Percentiles rank a stretch among this genome's conserved stretches.
These are phyloP conservation scores for Monodelphis domestica DNA, from an alignment of 2,797 vertebrate species.

Conservation along the genomic window DNA sequence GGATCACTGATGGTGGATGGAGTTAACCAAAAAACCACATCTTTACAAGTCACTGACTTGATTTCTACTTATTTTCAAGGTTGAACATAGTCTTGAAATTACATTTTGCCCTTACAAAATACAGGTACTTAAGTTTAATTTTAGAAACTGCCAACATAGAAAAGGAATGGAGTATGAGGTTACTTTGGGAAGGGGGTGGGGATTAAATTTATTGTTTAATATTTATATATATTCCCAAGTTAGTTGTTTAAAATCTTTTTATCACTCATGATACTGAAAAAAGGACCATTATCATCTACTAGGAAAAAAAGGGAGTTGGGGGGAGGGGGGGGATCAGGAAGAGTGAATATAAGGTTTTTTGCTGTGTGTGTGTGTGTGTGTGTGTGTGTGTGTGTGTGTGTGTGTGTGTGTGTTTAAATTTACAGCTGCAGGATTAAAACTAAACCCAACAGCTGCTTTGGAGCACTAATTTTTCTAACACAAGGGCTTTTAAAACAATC, in stretches of 20 bases:
- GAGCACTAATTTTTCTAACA: constrained; percentile 74
- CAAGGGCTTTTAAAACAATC: constrained; percentile 69
- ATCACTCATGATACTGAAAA: too few relatives aligned
- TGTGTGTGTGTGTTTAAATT: constrained; percentile 34
- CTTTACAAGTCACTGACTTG: neutral
- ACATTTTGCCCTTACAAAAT: neutral
- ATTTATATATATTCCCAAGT: too few relatives aligned
- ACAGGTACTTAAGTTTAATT: constrained; percentile 31
- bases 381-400: too few relatives aligned
- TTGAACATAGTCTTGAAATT: neutral
- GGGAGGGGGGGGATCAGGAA: too few relatives aligned
- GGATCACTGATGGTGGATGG: neutral
- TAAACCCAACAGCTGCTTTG: constrained; percentile 66
- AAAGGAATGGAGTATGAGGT: constrained; percentile 27
- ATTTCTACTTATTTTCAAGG: neutral
- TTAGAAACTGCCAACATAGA: neutral
- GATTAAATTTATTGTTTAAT: too few relatives aligned
- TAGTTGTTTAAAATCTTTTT: too few relatives aligned
- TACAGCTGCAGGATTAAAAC: constrained; percentile 74
- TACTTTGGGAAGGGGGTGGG: too few relatives aligned
- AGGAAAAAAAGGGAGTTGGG: too few relatives aligned
- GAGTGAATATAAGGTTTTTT: too few relatives aligned
- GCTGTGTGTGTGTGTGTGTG: too few relatives aligned
- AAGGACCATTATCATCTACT: too few relatives aligned
- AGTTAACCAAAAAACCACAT: neutral